Evolutionary conservation across 2,797 vertebrate species (phyloP).

Genomic region (Centroberyx gerrardi): DNA sequence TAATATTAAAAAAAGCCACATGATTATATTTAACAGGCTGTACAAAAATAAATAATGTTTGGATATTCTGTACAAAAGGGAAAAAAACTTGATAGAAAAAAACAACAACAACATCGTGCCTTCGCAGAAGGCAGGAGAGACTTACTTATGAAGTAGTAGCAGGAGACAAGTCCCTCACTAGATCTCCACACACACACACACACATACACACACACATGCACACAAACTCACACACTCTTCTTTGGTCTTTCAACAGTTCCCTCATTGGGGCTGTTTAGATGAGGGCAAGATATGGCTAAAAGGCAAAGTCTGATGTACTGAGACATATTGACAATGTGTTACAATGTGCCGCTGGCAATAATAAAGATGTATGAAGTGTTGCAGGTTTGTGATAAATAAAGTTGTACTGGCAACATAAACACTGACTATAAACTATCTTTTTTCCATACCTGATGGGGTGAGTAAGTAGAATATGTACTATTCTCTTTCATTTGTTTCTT

Average conservation of each 20-base stretch:
- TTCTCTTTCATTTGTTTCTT: slow-evolving; percentile 66
- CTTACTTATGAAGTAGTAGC: slow-evolving; percentile 98
- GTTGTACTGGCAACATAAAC: slow-evolving; percentile 62
- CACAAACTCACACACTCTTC: slow-evolving; percentile 59
- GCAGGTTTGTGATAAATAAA: slow-evolving; percentile 81
- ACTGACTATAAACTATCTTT: slow-evolving; percentile 64
- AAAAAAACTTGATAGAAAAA: slow-evolving; percentile 73
- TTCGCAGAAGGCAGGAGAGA: slow-evolving; percentile 96
- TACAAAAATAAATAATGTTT: slow-evolving; percentile 99
- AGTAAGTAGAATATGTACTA: slow-evolving; percentile 66
- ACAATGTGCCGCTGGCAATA: slow-evolving; percentile 77
- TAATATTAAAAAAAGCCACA: slow-evolving; percentile 90
- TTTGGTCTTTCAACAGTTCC: slow-evolving; percentile 79
- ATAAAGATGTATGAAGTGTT: slow-evolving; percentile 75
- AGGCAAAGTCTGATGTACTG: slow-evolving; percentile 58
- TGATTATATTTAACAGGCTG: slow-evolving; percentile 96
- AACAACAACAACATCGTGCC: slow-evolving; percentile 76
- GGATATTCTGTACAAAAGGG: slow-evolving; percentile 95
- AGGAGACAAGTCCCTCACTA: slow-evolving; percentile 85
- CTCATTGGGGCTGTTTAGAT: slow-evolving; percentile 56
- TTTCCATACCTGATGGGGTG: slow-evolving; percentile 85
- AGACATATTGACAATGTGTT: slow-evolving; percentile 68
- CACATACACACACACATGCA: slow-evolving; percentile 35
- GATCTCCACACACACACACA: slow-evolving; percentile 65
- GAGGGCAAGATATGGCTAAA: slow-evolving; percentile 78